Evolutionary conservation across 2,797 vertebrate species (phyloP).

Genomic region (Iguana delicatissima): DNA sequence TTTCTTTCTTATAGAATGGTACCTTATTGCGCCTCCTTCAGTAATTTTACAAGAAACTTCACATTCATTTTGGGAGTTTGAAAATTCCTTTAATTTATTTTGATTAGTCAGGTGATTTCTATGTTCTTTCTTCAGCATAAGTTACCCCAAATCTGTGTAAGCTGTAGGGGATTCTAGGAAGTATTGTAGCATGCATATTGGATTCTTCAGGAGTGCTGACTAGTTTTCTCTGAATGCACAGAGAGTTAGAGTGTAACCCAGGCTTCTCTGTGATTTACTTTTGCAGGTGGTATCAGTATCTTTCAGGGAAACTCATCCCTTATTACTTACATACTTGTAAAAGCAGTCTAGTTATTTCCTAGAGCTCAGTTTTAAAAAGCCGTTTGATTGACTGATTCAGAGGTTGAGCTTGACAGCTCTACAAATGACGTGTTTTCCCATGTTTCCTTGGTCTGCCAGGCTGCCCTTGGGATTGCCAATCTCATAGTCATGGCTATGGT

Average conservation of each 20-base stretch:
- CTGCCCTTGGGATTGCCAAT: constrained; percentile 95
- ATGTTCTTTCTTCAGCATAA: no score
- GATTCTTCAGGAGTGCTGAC: no score
- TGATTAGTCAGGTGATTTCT: no score
- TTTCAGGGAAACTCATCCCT: not conserved
- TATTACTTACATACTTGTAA: not conserved
- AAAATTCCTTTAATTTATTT: no score
- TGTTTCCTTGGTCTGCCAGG: constrained; percentile 77
- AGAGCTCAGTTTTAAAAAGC: not conserved
- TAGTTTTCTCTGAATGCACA: not conserved
- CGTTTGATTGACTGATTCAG: not conserved
- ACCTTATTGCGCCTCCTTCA: no score
- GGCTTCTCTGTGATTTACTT: no score
- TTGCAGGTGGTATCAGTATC: not conserved
- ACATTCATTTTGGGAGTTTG: no score
- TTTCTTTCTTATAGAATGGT: no score
- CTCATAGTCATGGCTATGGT: constrained; percentile 97
- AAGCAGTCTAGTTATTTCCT: no score
- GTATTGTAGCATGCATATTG: no score
- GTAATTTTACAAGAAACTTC: no score
- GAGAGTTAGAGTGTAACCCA: not conserved
- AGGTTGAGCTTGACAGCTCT: not conserved
- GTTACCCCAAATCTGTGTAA: not conserved
- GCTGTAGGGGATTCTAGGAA: not conserved
- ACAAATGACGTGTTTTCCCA: not conserved